Evolutionary conservation across 2,888 invertebrate genomes (phyloP).

Genomic region (Zonitis immaculata): DNA sequence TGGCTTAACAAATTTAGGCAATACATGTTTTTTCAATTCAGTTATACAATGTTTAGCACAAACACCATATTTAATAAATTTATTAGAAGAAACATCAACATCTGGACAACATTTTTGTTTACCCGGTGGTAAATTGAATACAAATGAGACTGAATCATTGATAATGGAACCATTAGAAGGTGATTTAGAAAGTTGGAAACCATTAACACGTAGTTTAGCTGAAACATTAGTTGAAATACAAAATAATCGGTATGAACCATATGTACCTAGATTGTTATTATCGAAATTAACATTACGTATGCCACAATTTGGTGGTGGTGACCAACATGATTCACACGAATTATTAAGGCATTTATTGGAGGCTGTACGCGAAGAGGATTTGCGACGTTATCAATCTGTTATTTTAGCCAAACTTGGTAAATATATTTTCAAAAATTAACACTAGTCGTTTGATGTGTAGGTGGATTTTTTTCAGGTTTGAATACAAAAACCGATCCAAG

Average conservation of each 20-base stretch:
- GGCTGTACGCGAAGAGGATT: slow-evolving; percentile 71
- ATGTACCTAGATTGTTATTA: slow-evolving; percentile 61
- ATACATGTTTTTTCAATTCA: slow-evolving; percentile 97
- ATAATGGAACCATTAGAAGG: slow-evolving; percentile 36
- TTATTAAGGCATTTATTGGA: slow-evolving; percentile 85
- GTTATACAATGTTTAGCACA: slow-evolving; percentile 90
- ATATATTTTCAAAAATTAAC: too few relatives aligned
- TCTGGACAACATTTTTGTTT: slow-evolving; percentile 66
- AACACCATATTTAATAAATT: slow-evolving; percentile 68
- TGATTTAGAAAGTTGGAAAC: slow-evolving; percentile 64
- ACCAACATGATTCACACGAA: slow-evolving; percentile 97
- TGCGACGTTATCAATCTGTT: slow-evolving; percentile 75
- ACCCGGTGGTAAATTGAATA: slow-evolving; percentile 65
- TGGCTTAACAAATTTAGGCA: slow-evolving; percentile 87
- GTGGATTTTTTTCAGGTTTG: slow-evolving; percentile 41
- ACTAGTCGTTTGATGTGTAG: neutral
- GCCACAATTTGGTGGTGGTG: slow-evolving; percentile 86
- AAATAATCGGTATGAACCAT: slow-evolving; percentile 59
- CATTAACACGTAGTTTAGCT: slow-evolving; percentile 62
- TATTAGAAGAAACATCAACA: slow-evolving; percentile 64
- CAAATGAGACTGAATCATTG: slow-evolving; percentile 38
- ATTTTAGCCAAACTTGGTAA: slow-evolving; percentile 71
- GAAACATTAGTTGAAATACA: slow-evolving; percentile 68
- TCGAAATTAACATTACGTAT: slow-evolving; percentile 61
- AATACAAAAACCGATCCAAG: slow-evolving; percentile 68